Conservation (phyloP, 92 coral and sea anemone genomes). For the Epizoanthus scotinus region DNA sequence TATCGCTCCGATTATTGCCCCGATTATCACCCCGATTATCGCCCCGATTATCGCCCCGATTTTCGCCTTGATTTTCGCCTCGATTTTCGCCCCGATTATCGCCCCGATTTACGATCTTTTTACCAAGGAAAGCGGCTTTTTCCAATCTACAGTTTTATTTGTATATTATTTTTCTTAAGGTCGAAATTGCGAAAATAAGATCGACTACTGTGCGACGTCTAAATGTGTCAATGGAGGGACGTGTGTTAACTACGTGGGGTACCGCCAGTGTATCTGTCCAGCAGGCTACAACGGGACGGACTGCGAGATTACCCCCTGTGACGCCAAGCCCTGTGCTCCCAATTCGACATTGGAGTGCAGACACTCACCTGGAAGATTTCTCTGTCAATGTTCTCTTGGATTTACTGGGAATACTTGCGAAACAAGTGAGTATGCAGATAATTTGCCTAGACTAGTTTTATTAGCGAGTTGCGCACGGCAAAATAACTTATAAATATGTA, state of each 20-base stretch:
- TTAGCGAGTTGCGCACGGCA: too few species aligned
- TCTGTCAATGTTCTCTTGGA: constrained; percentile 67
- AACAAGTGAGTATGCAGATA: constrained; percentile 54
- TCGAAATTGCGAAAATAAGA: constrained; percentile 77
- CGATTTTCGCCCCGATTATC: too few species aligned
- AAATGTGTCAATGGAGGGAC: constrained; percentile 80
- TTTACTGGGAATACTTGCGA: constrained; percentile 79
- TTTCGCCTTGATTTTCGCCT: too few species aligned
- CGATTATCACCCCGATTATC: too few species aligned
- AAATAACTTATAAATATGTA: too few species aligned
- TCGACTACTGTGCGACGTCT: constrained; percentile 76
- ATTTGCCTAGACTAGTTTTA: too few species aligned
- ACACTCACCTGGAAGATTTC: background rate
- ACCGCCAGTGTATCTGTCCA: constrained; percentile 75
- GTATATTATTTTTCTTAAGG: constrained; percentile 48
- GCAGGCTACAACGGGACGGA: constrained; percentile 78
- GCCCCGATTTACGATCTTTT: too few species aligned
- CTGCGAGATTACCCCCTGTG: constrained; percentile 85
- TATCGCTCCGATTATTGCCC: too few species aligned
- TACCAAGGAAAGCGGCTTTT: too few species aligned
- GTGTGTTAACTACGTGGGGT: constrained; percentile 77
- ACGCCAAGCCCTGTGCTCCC: constrained; percentile 65
- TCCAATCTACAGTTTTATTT: too few species aligned
- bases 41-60: too few species aligned
- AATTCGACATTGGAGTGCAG: constrained; percentile 35